These are phyloP conservation scores for Xerus rutilus DNA, from an alignment of 2,797 vertebrate species.

Conservation along the genomic window DNA sequence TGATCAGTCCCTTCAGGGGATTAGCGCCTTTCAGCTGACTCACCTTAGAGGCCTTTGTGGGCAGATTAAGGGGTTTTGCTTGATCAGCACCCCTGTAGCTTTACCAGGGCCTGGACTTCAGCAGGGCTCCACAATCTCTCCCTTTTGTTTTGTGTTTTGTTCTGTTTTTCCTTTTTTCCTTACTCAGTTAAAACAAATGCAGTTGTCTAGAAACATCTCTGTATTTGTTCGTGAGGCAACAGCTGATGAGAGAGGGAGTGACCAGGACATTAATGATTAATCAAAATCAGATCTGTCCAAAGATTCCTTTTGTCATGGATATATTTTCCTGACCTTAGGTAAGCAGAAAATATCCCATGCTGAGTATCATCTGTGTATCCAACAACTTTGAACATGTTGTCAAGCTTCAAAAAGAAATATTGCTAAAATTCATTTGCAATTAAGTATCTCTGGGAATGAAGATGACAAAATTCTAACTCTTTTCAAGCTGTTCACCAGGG, in stretches of 20 bases:
- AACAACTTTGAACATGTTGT: neutral
- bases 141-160: slow-evolving; percentile 63
- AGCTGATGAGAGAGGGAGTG: slow-evolving; percentile 36
- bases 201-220: slow-evolving; percentile 75
- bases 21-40: slow-evolving; percentile 81
- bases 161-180: slow-evolving; percentile 63
- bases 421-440: slow-evolving; percentile 11
- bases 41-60: slow-evolving; percentile 75
- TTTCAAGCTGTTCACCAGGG: neutral
- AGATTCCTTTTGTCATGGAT: slow-evolving; percentile 37
- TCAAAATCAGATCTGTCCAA: slow-evolving; percentile 6
- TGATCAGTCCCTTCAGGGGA: slow-evolving; percentile 66
- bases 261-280: slow-evolving; percentile 49
- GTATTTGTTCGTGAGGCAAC: slow-evolving; percentile 51
- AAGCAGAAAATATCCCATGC: neutral
- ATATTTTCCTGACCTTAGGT: slow-evolving; percentile 36
- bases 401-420: neutral
- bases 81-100: slow-evolving; percentile 72
- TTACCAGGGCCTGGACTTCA: slow-evolving; percentile 54
- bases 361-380: neutral
- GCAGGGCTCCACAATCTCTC: slow-evolving; percentile 31
- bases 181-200: slow-evolving; percentile 77
- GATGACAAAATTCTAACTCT: slow-evolving; percentile 5
- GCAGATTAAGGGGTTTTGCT: slow-evolving; percentile 76
- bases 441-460: neutral